Evolutionary conservation across 23 tunicate species (phyloP), one percentile per base, ranked within the genome.

Genomic region (Styela clava): DNA sequence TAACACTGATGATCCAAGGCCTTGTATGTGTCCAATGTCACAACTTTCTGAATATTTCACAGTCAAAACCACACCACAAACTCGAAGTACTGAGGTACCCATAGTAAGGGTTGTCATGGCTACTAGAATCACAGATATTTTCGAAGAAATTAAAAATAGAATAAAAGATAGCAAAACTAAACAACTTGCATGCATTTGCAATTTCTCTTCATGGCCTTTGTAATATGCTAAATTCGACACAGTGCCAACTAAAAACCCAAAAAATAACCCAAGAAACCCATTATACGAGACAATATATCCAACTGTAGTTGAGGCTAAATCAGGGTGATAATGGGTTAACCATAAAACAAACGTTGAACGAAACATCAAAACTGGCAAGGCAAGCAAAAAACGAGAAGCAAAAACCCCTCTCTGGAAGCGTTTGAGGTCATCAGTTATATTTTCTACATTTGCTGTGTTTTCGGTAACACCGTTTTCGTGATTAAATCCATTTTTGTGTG

Each of bases 301-400:
- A 44, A 87, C 64, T 19, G 52, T 0, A 22, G 86, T 68, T 27
- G 91, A 64, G 31, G 83, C 3, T 24, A 87, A 35, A n/a, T 78
- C 76, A 18, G 83, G 34, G 67, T 82, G 85, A 23, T 36, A 68
- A 68, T 87, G 68, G 3, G 62, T 82, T 31, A 87, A 52, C 52
- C 91, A 85, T 9, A 87, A 56, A 9, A 87, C 86, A 68, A 87
- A 87, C 30, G 91, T 82, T 27, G 86, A 82, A 24, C 91, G 86
- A 52, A 52, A 87, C 31, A 87, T 33, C 20, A 87, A 31, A 22
- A 87, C 91, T 3, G 86, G 76, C 44, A 87, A 82, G 25, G 91
- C 82, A 36, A 82, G 36, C 23, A 87, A 69, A 68, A 87, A 83
- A 34, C 91, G 51, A 35, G 77, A 82, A 16, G 72, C 64, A 0